Evolutionary conservation across 1,140 invertebrate genomes (phyloP).

Genomic region (Drosophila suzukii): DNA sequence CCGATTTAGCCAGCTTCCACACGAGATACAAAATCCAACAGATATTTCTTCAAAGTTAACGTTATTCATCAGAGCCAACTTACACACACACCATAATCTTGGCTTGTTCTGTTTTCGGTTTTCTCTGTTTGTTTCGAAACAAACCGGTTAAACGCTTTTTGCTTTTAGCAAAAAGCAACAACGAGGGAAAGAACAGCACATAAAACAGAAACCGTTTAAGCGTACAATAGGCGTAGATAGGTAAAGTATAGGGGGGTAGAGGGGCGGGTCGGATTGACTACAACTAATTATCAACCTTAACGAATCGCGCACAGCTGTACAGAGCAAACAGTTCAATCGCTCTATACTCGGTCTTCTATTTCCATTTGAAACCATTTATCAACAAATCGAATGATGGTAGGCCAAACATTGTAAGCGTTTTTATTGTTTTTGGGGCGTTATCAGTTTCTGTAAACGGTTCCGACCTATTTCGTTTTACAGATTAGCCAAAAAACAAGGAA

Average conservation of each 20-base stretch:
- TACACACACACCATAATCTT: constrained; percentile 24
- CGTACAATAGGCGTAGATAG: constrained; percentile 63
- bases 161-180: constrained; percentile 50
- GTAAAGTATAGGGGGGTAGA: constrained; percentile 6
- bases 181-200: constrained; percentile 24
- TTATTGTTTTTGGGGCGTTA: constrained; percentile 33
- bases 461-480: constrained; percentile 30
- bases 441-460: constrained; percentile 35
- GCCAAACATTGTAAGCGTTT: constrained; percentile 57
- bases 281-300: constrained; percentile 71
- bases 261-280: constrained; percentile 30
- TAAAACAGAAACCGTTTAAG: constrained; percentile 70
- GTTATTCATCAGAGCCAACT: constrained; percentile 52
- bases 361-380: constrained; percentile 34
- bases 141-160: constrained; percentile 72
- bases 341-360: constrained; percentile 28
- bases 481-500: constrained; percentile 31
- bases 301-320: constrained; percentile 67
- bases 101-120: constrained; percentile 61
- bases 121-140: constrained; percentile 75
- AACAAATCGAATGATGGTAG: constrained; percentile 41
- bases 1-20: constrained; percentile 5
- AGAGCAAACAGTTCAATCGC: constrained; percentile 31
- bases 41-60: constrained; percentile 49
- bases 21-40: constrained; percentile 12